These are phyloP conservation scores for Drosophila sp. DNA, from an alignment of 1,140 invertebrate species.

Conservation along the genomic window DNA sequence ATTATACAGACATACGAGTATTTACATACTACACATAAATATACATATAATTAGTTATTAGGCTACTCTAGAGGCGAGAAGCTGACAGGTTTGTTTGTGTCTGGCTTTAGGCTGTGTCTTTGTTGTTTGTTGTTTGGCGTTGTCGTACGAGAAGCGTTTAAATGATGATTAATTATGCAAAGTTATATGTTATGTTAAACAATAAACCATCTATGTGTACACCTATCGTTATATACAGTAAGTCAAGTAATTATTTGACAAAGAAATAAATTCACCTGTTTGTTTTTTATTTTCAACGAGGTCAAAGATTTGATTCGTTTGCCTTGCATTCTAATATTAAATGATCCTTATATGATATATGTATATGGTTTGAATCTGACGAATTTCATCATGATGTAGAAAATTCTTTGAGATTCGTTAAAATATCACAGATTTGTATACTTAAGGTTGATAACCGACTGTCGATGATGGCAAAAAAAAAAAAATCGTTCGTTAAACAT, in stretches of 20 bases:
- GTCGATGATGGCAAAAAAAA: too few species aligned
- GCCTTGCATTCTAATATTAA: too few species aligned
- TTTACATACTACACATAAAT: conserved; percentile 45
- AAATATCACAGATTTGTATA: too few species aligned
- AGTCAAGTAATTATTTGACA: too few species aligned
- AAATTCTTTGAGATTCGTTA: too few species aligned
- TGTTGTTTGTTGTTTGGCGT: conserved; percentile 68
- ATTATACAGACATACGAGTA: conserved; percentile 38
- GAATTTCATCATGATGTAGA: not conserved
- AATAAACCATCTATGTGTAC: conserved; percentile 53
- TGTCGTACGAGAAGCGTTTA: conserved; percentile 71
- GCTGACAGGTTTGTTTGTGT: conserved; percentile 71
- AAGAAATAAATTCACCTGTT: not conserved
- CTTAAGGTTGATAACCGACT: too few species aligned
- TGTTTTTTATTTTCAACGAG: not conserved
- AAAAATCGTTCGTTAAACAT: too few species aligned
- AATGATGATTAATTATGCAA: conserved; percentile 64
- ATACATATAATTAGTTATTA: conserved; percentile 55
- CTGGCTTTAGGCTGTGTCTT: conserved; percentile 79
- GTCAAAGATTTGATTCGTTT: too few species aligned
- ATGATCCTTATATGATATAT: too few species aligned
- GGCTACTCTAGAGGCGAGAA: conserved; percentile 65
- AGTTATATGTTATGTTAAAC: conserved; percentile 57
- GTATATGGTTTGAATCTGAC: too few species aligned
- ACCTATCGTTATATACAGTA: conserved; percentile 52